A percentile compares a stretch with the other conserved stretches of the same genome.
These are phyloP conservation scores for Papilio helenus DNA, from an alignment of 1,140 invertebrate species.

Conservation along the genomic window DNA sequence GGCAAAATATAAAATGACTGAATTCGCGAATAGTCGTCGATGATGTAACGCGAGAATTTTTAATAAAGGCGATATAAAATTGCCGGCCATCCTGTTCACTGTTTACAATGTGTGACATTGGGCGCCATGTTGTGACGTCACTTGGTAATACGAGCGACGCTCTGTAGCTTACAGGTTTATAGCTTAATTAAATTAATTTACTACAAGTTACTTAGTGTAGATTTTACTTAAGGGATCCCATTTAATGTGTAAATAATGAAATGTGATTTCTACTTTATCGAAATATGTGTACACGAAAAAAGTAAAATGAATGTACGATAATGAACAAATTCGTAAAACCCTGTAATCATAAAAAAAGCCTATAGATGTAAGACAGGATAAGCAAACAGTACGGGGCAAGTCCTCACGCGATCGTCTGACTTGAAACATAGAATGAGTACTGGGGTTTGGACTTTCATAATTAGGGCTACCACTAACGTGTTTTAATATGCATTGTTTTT, in stretches of 20 bases:
- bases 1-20: too few relatives aligned
- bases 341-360: neutral
- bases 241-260: too few relatives aligned
- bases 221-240: too few relatives aligned
- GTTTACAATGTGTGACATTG: conserved; percentile 27
- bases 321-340: neutral
- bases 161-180: neutral
- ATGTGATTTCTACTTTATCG: too few relatives aligned
- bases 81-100: neutral
- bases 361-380: neutral
- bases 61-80: neutral
- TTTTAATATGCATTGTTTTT: neutral
- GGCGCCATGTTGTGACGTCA: conserved; percentile 33
- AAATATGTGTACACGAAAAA: too few relatives aligned
- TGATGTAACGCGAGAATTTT: neutral
- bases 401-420: neutral
- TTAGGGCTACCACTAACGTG: neutral
- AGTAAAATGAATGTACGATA: neutral
- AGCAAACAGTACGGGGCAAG: neutral
- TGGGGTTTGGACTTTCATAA: neutral
- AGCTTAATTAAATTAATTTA: too few relatives aligned
- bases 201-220: too few relatives aligned
- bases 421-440: neutral
- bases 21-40: neutral
- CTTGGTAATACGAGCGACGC: neutral